Base-by-base conservation (phyloP, 2,888 invertebrate genomes). In the Slavum lentiscoides region DNA sequence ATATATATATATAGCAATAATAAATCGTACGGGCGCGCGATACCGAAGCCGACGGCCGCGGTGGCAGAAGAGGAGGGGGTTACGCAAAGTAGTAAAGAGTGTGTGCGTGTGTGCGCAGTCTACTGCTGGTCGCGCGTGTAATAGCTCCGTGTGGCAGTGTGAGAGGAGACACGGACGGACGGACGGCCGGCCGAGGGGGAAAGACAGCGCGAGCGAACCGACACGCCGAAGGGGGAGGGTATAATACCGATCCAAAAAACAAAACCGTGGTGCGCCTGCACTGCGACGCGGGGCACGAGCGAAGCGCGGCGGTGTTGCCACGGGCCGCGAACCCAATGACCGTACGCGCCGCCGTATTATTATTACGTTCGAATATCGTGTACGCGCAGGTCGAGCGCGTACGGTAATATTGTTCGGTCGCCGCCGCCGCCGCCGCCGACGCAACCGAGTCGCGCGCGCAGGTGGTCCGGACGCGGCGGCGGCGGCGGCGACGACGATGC, bases 191-290 rank as follows among this genome's bases (percentile, higher is more conserved):
- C 49, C 13, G 74, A 39, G 55, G 39, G 67, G 21, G n/a, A 39
- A 17, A 59, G n/a, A 62, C 8, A 17, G 66, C 17, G 23, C 23
- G 67, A 66, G 43, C 1, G 49, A 53, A 37, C 7, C n/a, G n/a
- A 4, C 30, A 4, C 30, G 17, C 43, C 13, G 61, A 39, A 8
- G 43, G 23, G 11, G 59, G 43, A 49, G 74, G 66, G 39, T 23
- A 58, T 49, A 75, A 75, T 75, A 75, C 74, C 67, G 75, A 76
- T 76, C 70, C 80, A 11, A 70, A 80, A 80, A 70, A 80, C 30
- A 53, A 70, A 70, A 80, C 62, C 21, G 53, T 61, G 30, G 30
- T 30, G 30, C 30, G 77, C 77, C 68, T 62, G 77, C 77, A 77
- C 70, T 77, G 77, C 77, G 77, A 53, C 30, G 9, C 77, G 58